These are phyloP conservation scores for Halictus quadricinctus DNA, from an alignment of 2,888 invertebrate species.

Conservation along the genomic window DNA sequence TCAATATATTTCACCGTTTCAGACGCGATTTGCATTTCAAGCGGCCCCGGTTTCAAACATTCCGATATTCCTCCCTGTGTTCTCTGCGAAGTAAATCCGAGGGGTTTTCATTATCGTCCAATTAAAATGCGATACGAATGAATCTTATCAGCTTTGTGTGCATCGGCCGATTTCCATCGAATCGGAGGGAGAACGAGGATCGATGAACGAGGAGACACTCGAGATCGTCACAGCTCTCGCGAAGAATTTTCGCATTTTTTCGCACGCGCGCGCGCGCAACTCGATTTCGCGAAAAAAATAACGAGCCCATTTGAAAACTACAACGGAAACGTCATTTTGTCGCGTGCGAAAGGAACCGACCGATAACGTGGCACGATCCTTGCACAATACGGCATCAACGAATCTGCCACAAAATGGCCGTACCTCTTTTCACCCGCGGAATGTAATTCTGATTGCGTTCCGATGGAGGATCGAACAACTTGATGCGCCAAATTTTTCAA, in stretches of 20 bases:
- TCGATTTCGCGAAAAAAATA: background rate
- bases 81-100: slow-evolving; percentile 1
- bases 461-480: slow-evolving; percentile 22
- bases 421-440: slow-evolving; percentile 6
- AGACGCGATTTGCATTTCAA: background rate
- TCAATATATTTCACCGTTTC: slow-evolving; percentile 14
- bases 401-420: slow-evolving; percentile 41
- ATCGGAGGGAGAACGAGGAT: background rate
- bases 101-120: slow-evolving; percentile 15
- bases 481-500: slow-evolving; percentile 42
- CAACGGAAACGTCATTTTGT: slow-evolving; percentile 15
- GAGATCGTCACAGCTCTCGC: background rate
- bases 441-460: slow-evolving; percentile 49
- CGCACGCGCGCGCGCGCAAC: background rate
- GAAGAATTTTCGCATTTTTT: slow-evolving; percentile 7
- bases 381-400: slow-evolving; percentile 52
- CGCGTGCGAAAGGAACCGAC: slow-evolving; percentile 15
- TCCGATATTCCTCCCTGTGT: slow-evolving; percentile 14
- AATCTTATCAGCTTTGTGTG: background rate
- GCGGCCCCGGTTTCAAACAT: background rate
- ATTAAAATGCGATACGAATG: slow-evolving; percentile 9
- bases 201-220: background rate
- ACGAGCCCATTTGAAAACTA: background rate
- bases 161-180: slow-evolving; percentile 15
- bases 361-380: slow-evolving; percentile 34